phyloP scores from a whole-genome alignment of 2,888 invertebrate species.

The Artemia sinica region DNA sequence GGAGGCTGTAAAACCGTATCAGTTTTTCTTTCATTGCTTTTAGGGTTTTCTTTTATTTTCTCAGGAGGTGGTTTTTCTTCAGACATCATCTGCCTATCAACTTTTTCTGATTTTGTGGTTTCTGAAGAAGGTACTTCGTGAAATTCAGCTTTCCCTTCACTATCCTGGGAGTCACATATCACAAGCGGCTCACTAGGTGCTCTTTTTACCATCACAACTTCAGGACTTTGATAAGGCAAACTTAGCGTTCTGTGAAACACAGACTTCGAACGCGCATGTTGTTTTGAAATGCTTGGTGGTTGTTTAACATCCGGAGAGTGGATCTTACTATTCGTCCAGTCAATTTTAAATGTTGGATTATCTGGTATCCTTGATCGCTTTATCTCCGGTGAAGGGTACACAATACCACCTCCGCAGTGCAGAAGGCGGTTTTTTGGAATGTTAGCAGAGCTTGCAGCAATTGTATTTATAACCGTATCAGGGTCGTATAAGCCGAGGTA shows the following conservation, averaged over 20 bases:
- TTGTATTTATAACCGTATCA: background rate
- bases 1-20: background rate
- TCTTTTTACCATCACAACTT: background rate
- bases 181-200: background rate
- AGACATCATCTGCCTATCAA: background rate
- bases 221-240: background rate
- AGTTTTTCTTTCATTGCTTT: background rate
- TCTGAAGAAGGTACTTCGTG: background rate
- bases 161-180: background rate
- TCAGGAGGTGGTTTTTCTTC: background rate
- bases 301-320: background rate
- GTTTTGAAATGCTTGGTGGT: background rate
- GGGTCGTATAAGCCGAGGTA: background rate
- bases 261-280: background rate
- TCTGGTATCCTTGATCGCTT: background rate
- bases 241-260: background rate
- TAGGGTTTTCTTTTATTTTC: background rate
- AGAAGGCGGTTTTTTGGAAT: constrained; percentile 7
- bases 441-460: background rate
- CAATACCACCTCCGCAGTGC: constrained; percentile 10
- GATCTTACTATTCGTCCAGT: background rate
- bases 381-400: constrained; percentile 2
- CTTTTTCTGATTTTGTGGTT: background rate
- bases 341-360: background rate
- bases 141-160: too few species aligned